Base-by-base conservation (phyloP, 2,797 vertebrate genomes). In the Acanthurus tractus region DNA sequence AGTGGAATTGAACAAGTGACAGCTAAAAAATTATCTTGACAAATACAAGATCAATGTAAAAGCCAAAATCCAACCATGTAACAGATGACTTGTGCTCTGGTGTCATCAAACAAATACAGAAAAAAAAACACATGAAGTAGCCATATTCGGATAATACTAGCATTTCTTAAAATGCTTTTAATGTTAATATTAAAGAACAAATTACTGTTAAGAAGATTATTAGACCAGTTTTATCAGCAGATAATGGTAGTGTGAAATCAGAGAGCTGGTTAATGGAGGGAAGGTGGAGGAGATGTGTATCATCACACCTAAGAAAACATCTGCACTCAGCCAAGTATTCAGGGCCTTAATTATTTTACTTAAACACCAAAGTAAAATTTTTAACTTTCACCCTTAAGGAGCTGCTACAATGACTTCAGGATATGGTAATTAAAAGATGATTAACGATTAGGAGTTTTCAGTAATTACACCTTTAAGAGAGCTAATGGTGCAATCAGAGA, bases 341-440 rank as follows among this genome's bases (percentile, higher is more conserved):
- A 76, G 84, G 87, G 86, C 86, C 90, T 89, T 84, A 88, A 92
- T 92, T 91, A 93, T 92, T 92, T 88, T 68, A 84, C 88, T 76
- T 66, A 85, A 88, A 92, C 76, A 89, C 83, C 65, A 86, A 85
- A 88, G 79, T 68, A 86, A 84, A 92, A 91, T 91, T 82, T 90
- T 93, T 87, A 72, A 85, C 90, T 87, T 88, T 79, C 74, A 91
- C 65, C 86, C 90, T 91, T 76, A 79, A 83, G 91, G 89, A 92
- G 76, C 79, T 75, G 78, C 81, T 90, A 65, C 86, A 91, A 90
- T 90, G 87, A 88, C 88, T 89, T 84, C 85, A 88, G 84, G 86
- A 90, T 89, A 87, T 85, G 84, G 89, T 92, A 95, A 95, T 96
- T 94, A 95, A 90, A 91, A 93, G 89, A 93, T 94, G 90, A 92